Percentiles rank a stretch among this genome's conserved stretches.
Evolutionary conservation across 2,888 invertebrate genomes (phyloP).

Genomic region (Eubasilissa splendida): DNA sequence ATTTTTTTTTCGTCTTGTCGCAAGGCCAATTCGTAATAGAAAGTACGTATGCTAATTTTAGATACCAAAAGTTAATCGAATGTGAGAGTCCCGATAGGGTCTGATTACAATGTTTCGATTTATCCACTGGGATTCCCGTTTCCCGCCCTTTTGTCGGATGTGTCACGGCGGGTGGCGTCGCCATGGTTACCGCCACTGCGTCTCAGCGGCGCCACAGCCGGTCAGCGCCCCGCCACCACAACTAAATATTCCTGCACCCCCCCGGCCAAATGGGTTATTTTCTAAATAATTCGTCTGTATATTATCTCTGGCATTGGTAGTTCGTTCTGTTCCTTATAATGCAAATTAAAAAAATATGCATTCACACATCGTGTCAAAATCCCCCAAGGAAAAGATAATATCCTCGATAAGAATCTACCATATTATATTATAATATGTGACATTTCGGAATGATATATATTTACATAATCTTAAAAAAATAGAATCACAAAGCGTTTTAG

Average conservation of each 20-base stretch:
- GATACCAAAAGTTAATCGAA: background rate
- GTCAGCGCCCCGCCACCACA: conserved; percentile 43
- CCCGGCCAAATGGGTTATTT: background rate
- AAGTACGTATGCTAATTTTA: background rate
- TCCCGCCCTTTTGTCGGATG: conserved; percentile 29
- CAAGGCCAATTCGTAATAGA: background rate
- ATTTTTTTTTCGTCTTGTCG: no score
- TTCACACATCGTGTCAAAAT: background rate
- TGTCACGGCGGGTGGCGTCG: conserved; percentile 36
- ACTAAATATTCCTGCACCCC: background rate
- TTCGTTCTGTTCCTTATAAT: background rate
- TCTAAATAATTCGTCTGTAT: no score
- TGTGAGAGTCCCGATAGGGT: background rate
- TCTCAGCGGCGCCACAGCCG: conserved; percentile 47
- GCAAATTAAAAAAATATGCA: background rate
- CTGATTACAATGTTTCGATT: conserved; percentile 4
- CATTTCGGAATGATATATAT: no score
- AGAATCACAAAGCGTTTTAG: no score
- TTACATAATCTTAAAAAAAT: no score
- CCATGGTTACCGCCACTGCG: conserved; percentile 49
- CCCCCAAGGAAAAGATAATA: background rate
- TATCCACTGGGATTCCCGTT: background rate
- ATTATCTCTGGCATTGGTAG: background rate
- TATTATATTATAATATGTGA: background rate
- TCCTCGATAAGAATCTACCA: background rate